A percentile compares a stretch with the other conserved stretches of the same genome.
These are phyloP conservation scores for Ageneiosus marmoratus DNA, from an alignment of 2,113 vertebrate species.

Conservation along the genomic window DNA sequence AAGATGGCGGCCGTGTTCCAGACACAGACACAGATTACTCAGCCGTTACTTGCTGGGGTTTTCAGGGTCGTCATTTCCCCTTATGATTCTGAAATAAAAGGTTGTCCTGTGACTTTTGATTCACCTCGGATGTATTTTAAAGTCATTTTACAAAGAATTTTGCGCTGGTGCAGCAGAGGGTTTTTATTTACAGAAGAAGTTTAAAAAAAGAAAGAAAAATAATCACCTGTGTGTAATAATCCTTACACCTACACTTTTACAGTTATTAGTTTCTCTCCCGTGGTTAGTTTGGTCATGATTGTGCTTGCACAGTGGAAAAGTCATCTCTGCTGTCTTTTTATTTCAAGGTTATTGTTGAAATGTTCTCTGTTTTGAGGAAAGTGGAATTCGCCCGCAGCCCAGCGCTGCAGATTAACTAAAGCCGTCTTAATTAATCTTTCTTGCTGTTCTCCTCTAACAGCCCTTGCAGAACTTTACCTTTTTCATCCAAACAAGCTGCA, in stretches of 20 bases:
- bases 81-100: no score
- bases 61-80: no score
- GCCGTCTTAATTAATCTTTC: slow-evolving; percentile 75
- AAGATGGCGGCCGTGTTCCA: no score
- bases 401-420: slow-evolving; percentile 67
- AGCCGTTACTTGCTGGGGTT: no score
- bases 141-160: background rate
- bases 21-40: no score
- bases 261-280: background rate
- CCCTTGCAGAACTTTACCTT: slow-evolving; percentile 61
- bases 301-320: slow-evolving; percentile 51
- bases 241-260: background rate
- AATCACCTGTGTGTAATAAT: background rate
- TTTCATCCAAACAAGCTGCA: slow-evolving; percentile 28
- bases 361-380: slow-evolving; percentile 68
- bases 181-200: background rate
- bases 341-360: slow-evolving; percentile 68
- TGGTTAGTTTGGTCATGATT: background rate
- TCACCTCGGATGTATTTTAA: no score
- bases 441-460: slow-evolving; percentile 73
- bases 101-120: no score
- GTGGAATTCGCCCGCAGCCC: slow-evolving; percentile 66
- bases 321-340: slow-evolving; percentile 57
- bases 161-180: background rate
- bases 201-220: background rate